A percentile compares a stretch with the other conserved stretches of the same genome.
Conservation (phyloP, 2,888 invertebrate genomes). For the Sepioteuthis lessoniana region DNA sequence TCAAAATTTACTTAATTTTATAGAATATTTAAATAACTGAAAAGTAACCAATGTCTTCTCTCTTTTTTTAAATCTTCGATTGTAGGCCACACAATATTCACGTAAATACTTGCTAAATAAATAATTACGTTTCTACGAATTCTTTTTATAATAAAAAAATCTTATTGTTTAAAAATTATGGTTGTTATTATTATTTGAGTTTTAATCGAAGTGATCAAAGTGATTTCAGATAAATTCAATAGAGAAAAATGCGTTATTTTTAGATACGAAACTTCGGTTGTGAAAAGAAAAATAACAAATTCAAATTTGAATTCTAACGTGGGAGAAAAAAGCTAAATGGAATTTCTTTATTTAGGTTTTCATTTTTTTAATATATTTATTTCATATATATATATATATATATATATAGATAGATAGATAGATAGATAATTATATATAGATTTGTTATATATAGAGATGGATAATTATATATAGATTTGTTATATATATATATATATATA, state of each 20-base stretch:
- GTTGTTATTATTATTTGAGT: not conserved
- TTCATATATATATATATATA: too few species aligned
- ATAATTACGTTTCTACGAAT: too few species aligned
- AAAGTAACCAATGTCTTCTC: not conserved
- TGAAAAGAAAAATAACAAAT: not conserved
- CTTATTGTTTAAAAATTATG: not conserved
- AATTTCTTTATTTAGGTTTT: too few species aligned
- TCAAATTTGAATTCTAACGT: not conserved
- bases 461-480: too few species aligned
- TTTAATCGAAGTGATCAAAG: not conserved
- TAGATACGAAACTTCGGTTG: not conserved
- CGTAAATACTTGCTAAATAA: too few species aligned
- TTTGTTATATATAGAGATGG: too few species aligned
- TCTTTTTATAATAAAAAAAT: not conserved
- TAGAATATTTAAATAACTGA: not conserved
- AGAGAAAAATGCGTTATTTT: not conserved
- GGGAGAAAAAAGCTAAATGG: not conserved
- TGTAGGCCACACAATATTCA: too few species aligned
- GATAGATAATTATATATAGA: too few species aligned
- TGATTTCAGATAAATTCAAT: not conserved
- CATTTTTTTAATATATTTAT: too few species aligned
- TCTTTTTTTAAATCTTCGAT: too few species aligned
- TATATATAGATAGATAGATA: too few species aligned
- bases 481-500: too few species aligned
- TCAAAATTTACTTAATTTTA: not conserved